phyloP scores from a whole-genome alignment of 2,888 invertebrate genomes.

The Catocala fraxini region DNA sequence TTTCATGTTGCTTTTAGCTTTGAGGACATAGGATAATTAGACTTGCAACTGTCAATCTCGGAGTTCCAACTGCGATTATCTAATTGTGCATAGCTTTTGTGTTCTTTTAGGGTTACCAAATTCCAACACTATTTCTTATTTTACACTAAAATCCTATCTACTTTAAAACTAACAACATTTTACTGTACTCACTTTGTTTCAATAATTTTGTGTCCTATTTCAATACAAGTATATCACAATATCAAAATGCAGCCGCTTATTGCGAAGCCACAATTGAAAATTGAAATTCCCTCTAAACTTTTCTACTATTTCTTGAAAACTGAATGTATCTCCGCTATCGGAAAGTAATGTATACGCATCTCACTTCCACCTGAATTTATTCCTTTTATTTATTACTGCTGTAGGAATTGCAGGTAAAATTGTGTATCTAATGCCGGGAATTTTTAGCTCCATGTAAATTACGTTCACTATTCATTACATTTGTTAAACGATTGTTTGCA shows the following conservation, averaged over 20 bases:
- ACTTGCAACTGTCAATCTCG: no score
- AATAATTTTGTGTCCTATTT: background rate
- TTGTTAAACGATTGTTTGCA: slow-evolving; percentile 8
- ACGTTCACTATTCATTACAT: slow-evolving; percentile 6
- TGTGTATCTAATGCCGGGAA: slow-evolving; percentile 15
- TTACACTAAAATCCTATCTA: no score
- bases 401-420: slow-evolving; percentile 39
- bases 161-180: background rate
- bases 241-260: slow-evolving; percentile 40
- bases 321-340: slow-evolving; percentile 47
- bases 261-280: slow-evolving; percentile 40
- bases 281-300: slow-evolving; percentile 44
- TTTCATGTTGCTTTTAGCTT: no score
- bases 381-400: slow-evolving; percentile 48
- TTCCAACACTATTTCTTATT: no score
- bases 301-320: slow-evolving; percentile 42
- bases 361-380: slow-evolving; percentile 51
- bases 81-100: no score
- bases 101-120: no score
- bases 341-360: slow-evolving; percentile 54
- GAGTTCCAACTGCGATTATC: no score
- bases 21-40: no score
- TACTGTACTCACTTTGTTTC: background rate
- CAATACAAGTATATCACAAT: slow-evolving; percentile 34
- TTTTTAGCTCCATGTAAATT: slow-evolving; percentile 18